These are phyloP conservation scores for Heliothis subflexa DNA, from an alignment of 1,140 invertebrate species.

Conservation along the genomic window DNA sequence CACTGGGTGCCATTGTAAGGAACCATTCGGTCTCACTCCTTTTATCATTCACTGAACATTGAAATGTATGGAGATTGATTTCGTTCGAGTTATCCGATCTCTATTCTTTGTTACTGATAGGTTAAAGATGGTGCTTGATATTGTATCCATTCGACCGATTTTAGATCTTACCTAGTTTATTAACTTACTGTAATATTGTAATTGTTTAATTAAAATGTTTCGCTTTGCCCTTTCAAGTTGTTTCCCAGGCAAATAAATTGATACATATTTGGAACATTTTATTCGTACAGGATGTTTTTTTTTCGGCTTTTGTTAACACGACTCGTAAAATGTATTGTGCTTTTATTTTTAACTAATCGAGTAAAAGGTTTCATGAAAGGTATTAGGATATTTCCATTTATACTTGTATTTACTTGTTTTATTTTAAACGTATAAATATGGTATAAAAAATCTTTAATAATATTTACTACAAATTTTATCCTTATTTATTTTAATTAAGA, in stretches of 20 bases:
- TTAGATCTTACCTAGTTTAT: background rate
- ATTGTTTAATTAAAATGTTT: no score
- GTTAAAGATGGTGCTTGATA: constrained; percentile 6
- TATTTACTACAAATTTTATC: no score
- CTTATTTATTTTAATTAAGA: no score
- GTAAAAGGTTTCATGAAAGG: background rate
- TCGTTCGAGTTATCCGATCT: constrained; percentile 46
- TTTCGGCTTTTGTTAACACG: constrained; percentile 8
- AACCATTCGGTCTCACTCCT: constrained; percentile 46
- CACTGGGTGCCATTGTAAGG: constrained; percentile 54
- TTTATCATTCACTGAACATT: constrained; percentile 53
- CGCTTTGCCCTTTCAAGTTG: background rate
- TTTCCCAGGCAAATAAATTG: background rate
- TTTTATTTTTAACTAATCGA: constrained; percentile 6
- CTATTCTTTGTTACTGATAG: constrained; percentile 21
- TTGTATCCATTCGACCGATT: constrained; percentile 1
- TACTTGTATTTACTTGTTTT: background rate
- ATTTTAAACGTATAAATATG: no score
- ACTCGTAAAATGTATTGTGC: background rate
- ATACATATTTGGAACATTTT: background rate
- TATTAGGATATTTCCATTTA: background rate
- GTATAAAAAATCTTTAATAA: no score
- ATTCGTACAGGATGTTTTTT: background rate
- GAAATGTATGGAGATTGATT: constrained; percentile 58
- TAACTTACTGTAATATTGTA: background rate